Evolutionary conservation across 2,797 vertebrate genomes (phyloP), one percentile per base, ranked within the genome.

Genomic region (Gambusia yucatana): DNA sequence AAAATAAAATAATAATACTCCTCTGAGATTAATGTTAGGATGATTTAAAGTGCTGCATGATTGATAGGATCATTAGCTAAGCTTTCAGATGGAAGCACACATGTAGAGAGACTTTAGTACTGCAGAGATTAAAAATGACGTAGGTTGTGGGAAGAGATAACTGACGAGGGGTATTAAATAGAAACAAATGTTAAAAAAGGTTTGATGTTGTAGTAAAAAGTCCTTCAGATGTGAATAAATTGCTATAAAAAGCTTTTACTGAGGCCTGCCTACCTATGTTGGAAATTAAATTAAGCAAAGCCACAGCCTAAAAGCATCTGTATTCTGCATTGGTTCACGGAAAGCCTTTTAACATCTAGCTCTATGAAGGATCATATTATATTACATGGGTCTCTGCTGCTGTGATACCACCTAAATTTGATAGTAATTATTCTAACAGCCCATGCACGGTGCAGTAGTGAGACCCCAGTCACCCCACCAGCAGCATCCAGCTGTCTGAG

Each of bases 61-160:
- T 81, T 91, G 91, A 94, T 87, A 81, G 80, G 78, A 86, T 86
- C 88, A 88, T 92, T 91, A 87, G 73, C 83, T 86, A 57, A 9
- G 77, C 83, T 81, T 86, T 90, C 75, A 85, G 78, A 78, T 75
- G n/a, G 41, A 48, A 73, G 78, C 77, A 75, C 46, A 44, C 73
- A 77, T 77, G 78, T 25, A 82, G 61, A 87, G 72, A 71, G 72
- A 81, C 25, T 55, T 85, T 74, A 73, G 76, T 36, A 30, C 17
- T 7, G 74, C 65, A 76, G 70, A 84, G 55, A 84, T 81, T n/a
- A 87, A 79, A 77, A 76, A 61, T 76, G 75, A 71, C 41, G 48
- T 65, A 30, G 55, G 63, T 33, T 77, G 63, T 50, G 14, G 7
- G 11, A 61, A 48, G 22, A 73, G 22, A 41, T 30, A 17, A 7